Percentiles rank a stretch among this genome's conserved stretches.
Conservation (phyloP, 1,140 invertebrate genomes). For the Sycophila sp. region DNA sequence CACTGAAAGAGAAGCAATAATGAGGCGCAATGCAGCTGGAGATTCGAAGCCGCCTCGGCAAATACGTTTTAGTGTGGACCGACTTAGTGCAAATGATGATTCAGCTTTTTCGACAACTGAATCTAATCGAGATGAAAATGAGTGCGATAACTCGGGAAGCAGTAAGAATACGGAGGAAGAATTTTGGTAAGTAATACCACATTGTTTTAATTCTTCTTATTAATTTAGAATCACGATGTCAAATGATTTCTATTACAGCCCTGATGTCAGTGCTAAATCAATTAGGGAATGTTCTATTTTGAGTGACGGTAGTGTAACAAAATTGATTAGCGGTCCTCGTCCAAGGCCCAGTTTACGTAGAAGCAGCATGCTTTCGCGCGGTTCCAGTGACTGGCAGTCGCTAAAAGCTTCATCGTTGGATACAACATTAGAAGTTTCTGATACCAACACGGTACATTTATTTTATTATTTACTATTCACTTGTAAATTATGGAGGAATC, state of each 20-base stretch:
- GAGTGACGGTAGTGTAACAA: constrained; percentile 38
- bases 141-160: background rate
- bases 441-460: constrained; percentile 15
- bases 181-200: constrained; percentile 1
- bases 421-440: constrained; percentile 5
- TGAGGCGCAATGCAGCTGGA: background rate
- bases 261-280: constrained; percentile 34
- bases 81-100: constrained; percentile 11
- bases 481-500: too few relatives aligned
- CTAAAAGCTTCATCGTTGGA: background rate
- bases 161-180: constrained; percentile 16
- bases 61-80: constrained; percentile 45
- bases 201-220: background rate
- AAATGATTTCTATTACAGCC: constrained; percentile 27
- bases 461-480: background rate
- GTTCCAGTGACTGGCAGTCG: constrained; percentile 5
- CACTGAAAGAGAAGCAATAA: background rate
- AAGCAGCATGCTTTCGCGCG: constrained; percentile 32
- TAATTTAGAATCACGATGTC: background rate
- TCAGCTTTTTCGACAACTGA: constrained; percentile 1
- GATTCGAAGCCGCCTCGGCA: constrained; percentile 32
- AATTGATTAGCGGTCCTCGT: constrained; percentile 46
- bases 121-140: background rate
- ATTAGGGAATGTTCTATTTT: constrained; percentile 42
- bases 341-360: constrained; percentile 55